phyloP scores from a whole-genome alignment of 2,113 vertebrate species.

The Laterallus jamaicensis region DNA sequence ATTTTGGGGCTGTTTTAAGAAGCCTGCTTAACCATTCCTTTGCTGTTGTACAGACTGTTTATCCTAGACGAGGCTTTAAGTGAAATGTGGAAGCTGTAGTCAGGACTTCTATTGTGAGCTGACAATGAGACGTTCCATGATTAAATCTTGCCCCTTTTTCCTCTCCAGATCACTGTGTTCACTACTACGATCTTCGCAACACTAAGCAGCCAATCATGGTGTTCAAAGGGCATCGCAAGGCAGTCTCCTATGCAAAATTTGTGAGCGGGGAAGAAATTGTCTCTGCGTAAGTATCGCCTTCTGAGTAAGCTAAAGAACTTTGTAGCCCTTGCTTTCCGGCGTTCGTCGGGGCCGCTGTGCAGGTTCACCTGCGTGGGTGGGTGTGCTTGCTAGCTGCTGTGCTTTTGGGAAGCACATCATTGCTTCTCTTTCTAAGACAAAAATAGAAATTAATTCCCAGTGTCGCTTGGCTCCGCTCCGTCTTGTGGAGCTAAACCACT shows the following conservation, averaged over 20 bases:
- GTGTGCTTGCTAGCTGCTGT: background rate
- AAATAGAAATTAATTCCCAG: background rate
- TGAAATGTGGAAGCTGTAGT: background rate
- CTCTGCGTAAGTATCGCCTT: constrained; percentile 89
- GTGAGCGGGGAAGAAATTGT: constrained; percentile 98
- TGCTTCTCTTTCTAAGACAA: background rate
- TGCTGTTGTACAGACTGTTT: background rate
- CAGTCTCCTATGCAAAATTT: constrained; percentile 97
- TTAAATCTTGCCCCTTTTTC: background rate
- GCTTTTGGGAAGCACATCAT: background rate
- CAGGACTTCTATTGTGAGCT: background rate
- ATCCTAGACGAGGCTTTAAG: background rate
- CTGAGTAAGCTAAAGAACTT: background rate
- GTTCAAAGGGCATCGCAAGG: constrained; percentile 98
- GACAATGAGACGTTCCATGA: background rate
- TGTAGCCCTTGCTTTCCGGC: accelerated
- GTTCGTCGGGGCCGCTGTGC: accelerated
- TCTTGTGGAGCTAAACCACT: background rate
- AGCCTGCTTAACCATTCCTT: background rate
- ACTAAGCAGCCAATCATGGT: constrained; percentile 99
- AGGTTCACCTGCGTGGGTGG: background rate
- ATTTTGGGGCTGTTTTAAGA: background rate
- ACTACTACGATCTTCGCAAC: constrained; percentile 99
- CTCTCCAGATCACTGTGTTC: constrained; percentile 94
- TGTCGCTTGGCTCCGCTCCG: background rate